Conservation (phyloP, 2,113 vertebrate species). For the Zosterops lateralis region DNA sequence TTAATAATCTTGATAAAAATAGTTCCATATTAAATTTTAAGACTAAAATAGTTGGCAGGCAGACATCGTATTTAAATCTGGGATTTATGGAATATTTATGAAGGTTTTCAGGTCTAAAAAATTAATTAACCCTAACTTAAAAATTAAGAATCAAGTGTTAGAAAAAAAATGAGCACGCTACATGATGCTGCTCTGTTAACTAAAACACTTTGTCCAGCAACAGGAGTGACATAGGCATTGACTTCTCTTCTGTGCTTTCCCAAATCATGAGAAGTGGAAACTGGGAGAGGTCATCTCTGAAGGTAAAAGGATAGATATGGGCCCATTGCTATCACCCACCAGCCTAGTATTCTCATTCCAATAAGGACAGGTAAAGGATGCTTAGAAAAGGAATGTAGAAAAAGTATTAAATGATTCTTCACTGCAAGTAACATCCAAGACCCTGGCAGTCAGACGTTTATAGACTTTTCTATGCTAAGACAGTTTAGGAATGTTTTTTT, state of each 20-base stretch:
- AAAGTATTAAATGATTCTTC: not conserved
- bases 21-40: not conserved
- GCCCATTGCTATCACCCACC: not conserved
- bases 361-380: not conserved
- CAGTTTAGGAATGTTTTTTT: not conserved
- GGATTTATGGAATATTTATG: not conserved
- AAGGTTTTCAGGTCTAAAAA: not conserved
- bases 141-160: not conserved
- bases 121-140: not conserved
- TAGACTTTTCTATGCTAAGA: not conserved
- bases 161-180: not conserved
- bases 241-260: not conserved
- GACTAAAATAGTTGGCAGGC: not conserved
- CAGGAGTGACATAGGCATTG: not conserved
- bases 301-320: not conserved
- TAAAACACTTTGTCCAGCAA: not conserved
- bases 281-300: not conserved
- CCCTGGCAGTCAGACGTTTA: not conserved
- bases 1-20: constrained; percentile 38
- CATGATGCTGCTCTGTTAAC: not conserved
- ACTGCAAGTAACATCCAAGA: not conserved
- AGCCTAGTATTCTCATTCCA: not conserved
- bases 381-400: not conserved
- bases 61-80: not conserved
- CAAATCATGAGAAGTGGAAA: rapidly evolving